These are phyloP conservation scores for Gopherus flavomarginatus DNA, from an alignment of 2,113 vertebrate species.

Conservation along the genomic window DNA sequence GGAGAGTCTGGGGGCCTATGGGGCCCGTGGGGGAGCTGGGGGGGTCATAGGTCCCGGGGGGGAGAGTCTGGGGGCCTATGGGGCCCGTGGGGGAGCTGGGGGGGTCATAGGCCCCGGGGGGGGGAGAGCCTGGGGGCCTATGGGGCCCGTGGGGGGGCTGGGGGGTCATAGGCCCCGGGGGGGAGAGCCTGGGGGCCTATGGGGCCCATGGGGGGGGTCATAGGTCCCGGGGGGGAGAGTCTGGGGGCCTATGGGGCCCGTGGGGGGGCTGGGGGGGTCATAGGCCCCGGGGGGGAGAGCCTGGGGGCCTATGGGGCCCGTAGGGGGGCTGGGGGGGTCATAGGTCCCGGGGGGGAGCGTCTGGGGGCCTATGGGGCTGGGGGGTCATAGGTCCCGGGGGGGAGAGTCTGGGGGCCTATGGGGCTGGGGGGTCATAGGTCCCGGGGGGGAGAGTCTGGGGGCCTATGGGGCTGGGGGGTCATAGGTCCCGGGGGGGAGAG, in stretches of 20 bases:
- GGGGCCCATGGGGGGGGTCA: background rate
- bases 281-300: too few relatives aligned
- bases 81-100: background rate
- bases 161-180: background rate
- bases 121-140: background rate
- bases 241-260: background rate
- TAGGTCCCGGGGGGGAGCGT: too few relatives aligned
- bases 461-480: background rate
- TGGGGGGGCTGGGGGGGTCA: too few relatives aligned
- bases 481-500: background rate
- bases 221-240: too few relatives aligned
- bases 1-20: background rate
- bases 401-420: background rate
- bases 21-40: too few relatives aligned
- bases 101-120: too few relatives aligned
- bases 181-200: background rate
- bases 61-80: too few relatives aligned
- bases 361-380: background rate
- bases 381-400: too few relatives aligned
- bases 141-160: background rate
- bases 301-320: background rate
- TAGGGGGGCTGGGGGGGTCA: too few relatives aligned
- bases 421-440: too few relatives aligned
- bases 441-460: too few relatives aligned
- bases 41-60: too few relatives aligned